phyloP scores from a whole-genome alignment of 2,113 vertebrate genomes.

The Hemicordylus capensis region DNA sequence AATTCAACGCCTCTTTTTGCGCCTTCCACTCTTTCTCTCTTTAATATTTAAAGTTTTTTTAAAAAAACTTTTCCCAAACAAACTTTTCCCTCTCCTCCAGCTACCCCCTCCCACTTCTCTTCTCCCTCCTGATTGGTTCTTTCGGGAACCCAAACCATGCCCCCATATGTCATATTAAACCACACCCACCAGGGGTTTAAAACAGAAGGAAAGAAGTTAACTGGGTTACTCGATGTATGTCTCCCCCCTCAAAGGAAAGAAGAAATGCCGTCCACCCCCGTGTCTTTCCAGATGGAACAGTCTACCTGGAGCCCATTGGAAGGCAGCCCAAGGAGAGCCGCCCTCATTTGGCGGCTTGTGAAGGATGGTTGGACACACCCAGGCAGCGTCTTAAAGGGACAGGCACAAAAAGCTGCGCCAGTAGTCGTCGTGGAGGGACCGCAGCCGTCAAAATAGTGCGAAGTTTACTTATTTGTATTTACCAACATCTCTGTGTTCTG shows the following conservation, averaged over 20 bases:
- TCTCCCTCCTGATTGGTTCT: slow-evolving; percentile 11
- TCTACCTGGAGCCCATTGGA: neutral
- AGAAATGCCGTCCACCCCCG: neutral
- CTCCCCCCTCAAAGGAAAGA: neutral
- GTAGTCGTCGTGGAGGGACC: no score
- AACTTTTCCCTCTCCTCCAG: slow-evolving; percentile 5
- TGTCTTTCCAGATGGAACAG: neutral
- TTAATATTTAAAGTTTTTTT: slow-evolving; percentile 42
- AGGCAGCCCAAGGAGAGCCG: neutral
- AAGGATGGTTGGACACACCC: neutral
- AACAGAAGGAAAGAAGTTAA: neutral
- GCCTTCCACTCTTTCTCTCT: neutral
- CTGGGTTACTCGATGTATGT: neutral
- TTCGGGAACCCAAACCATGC: neutral
- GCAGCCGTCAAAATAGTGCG: no score
- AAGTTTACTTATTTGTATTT: no score
- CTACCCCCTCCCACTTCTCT: slow-evolving; percentile 1
- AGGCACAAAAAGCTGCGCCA: no score
- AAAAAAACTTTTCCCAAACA: slow-evolving; percentile 44
- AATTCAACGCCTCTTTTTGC: neutral
- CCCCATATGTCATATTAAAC: slow-evolving; percentile 12
- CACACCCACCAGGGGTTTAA: neutral
- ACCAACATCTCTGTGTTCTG: no score
- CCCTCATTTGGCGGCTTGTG: no score
- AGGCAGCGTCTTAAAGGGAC: neutral